Conservation (phyloP, 1,140 invertebrate genomes). For the Branchinecta lynchi region DNA sequence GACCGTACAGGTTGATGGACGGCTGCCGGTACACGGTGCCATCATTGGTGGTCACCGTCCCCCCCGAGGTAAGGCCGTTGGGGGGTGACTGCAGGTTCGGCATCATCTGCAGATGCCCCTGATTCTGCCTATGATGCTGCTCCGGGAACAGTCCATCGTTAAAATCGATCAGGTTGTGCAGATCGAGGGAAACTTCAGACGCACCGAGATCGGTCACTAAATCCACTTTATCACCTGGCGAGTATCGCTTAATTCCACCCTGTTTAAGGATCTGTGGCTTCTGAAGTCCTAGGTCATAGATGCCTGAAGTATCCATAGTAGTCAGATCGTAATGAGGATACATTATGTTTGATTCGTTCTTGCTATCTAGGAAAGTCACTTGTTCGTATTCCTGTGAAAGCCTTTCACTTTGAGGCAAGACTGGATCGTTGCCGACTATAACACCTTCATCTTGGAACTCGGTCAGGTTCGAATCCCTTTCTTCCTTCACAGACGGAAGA, state of each 20-base stretch:
- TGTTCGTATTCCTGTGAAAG: background rate
- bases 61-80: background rate
- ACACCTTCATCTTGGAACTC: background rate
- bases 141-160: background rate
- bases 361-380: background rate
- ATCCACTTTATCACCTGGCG: background rate
- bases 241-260: background rate
- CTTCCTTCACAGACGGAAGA: background rate
- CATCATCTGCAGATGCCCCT: background rate
- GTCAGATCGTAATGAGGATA: background rate
- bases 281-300: background rate
- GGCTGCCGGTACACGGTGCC: background rate
- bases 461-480: background rate
- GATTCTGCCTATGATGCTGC: background rate
- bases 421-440: background rate
- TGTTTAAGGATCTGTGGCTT: background rate
- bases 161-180: background rate
- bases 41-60: background rate
- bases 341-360: background rate
- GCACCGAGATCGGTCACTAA: background rate
- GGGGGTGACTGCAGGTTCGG: background rate
- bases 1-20: background rate
- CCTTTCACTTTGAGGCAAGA: background rate
- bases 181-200: background rate
- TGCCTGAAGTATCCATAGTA: background rate